Conservation (phyloP, 2,797 vertebrate species). For the Etheostoma nigrum region DNA sequence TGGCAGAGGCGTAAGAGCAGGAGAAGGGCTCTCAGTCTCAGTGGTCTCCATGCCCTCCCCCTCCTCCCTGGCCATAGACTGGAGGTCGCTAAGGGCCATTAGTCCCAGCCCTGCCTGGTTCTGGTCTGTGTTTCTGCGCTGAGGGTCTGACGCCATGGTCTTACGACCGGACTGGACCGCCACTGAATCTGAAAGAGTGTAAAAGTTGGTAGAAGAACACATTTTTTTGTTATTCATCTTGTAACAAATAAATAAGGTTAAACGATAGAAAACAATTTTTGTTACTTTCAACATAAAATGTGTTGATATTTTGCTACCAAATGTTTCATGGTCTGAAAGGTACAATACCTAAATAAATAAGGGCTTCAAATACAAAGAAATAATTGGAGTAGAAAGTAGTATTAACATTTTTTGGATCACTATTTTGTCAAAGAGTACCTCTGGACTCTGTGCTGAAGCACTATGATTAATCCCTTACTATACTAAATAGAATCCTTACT, state of each 20-base stretch:
- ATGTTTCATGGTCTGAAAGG: background rate
- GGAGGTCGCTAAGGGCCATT: constrained; percentile 86
- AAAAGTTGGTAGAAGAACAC: background rate
- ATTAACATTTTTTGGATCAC: background rate
- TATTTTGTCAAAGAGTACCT: background rate
- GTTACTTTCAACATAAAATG: background rate
- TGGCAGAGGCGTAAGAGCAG: constrained; percentile 81
- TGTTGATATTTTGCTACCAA: background rate
- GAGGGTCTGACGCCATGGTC: constrained; percentile 80
- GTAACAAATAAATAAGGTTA: background rate
- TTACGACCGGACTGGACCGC: constrained; percentile 84
- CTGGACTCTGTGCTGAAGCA: background rate
- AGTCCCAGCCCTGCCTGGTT: constrained; percentile 73
- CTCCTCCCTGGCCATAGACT: constrained; percentile 91
- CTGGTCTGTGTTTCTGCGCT: constrained; percentile 72
- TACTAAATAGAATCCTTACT: background rate
- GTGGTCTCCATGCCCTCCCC: constrained; percentile 98
- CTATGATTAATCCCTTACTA: background rate
- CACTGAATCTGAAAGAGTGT: constrained; percentile 74
- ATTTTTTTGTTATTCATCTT: background rate
- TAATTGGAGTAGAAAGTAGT: background rate
- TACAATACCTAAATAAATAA: background rate
- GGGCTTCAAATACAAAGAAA: background rate
- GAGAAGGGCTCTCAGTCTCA: constrained; percentile 89
- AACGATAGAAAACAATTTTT: background rate